A percentile compares a stretch with the other conserved stretches of the same genome.
Conservation (phyloP, 2,888 invertebrate genomes). For the Pammene fasciana region DNA sequence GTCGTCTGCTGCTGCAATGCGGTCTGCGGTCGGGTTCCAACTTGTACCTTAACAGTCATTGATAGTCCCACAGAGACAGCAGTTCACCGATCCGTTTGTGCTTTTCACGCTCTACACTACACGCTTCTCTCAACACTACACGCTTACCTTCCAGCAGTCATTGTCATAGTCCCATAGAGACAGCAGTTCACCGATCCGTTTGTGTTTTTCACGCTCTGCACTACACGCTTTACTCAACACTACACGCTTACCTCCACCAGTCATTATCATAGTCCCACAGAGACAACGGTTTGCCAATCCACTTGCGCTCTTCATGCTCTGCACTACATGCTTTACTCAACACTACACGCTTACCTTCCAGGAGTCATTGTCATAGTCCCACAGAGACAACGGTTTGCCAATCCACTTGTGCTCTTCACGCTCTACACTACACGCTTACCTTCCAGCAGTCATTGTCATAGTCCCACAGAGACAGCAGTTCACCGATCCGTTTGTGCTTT, state of each 20-base stretch:
- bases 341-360: background rate
- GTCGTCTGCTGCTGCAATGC: too few relatives aligned
- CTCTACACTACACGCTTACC: slow-evolving; percentile 50
- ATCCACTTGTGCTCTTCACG: too few relatives aligned
- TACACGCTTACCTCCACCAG: slow-evolving; percentile 86
- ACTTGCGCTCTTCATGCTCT: background rate
- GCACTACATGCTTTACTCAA: background rate
- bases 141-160: background rate
- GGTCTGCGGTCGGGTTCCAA: too few relatives aligned
- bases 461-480: too few relatives aligned
- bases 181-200: background rate
- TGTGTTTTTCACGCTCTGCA: background rate
- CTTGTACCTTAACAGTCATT: slow-evolving; percentile 66
- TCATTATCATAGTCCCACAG: slow-evolving; percentile 86
- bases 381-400: too few relatives aligned
- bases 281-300: too few relatives aligned
- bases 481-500: too few relatives aligned
- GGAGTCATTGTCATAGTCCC: background rate
- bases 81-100: too few relatives aligned
- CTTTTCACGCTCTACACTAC: too few relatives aligned
- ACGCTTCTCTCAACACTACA: too few relatives aligned
- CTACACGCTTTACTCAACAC: background rate
- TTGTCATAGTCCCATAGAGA: background rate
- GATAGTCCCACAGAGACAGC: slow-evolving; percentile 93
- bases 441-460: slow-evolving; percentile 93